phyloP scores from a whole-genome alignment of 1,140 invertebrate species.

The Lamellibrachia luymesi region DNA sequence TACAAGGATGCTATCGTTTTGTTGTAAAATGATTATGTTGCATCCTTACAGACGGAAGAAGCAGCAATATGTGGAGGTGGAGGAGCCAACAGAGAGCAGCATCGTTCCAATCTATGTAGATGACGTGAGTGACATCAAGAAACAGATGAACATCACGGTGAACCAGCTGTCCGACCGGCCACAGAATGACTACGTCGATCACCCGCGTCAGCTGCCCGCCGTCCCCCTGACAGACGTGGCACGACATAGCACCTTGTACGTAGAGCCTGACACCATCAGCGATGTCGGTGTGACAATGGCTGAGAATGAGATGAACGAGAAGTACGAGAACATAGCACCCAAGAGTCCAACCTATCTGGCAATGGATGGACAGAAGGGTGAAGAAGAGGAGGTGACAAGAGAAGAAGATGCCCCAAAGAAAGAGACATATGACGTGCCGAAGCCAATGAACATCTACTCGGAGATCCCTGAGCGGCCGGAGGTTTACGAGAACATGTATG shows the following conservation, averaged over 20 bases:
- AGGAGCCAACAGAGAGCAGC: background rate
- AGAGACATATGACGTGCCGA: background rate
- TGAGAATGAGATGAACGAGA: background rate
- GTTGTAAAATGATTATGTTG: background rate
- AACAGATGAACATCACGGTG: background rate
- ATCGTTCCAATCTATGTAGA: background rate
- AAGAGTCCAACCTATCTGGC: background rate
- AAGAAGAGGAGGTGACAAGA: background rate
- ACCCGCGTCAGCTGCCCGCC: background rate
- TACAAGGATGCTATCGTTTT: background rate
- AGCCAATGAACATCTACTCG: constrained; percentile 9
- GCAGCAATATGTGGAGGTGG: background rate
- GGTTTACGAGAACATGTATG: constrained; percentile 10
- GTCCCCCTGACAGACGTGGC: background rate
- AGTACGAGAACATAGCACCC: background rate
- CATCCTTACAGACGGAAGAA: background rate
- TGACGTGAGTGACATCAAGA: background rate
- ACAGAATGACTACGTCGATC: background rate
- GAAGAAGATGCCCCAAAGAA: background rate
- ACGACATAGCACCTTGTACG: background rate
- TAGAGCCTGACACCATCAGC: background rate
- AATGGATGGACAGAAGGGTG: background rate
- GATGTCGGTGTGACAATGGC: background rate
- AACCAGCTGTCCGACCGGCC: background rate
- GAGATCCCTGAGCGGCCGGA: constrained; percentile 12